Base-by-base conservation (phyloP, 2,888 invertebrate species). In the Lochmaea crataegi region DNA sequence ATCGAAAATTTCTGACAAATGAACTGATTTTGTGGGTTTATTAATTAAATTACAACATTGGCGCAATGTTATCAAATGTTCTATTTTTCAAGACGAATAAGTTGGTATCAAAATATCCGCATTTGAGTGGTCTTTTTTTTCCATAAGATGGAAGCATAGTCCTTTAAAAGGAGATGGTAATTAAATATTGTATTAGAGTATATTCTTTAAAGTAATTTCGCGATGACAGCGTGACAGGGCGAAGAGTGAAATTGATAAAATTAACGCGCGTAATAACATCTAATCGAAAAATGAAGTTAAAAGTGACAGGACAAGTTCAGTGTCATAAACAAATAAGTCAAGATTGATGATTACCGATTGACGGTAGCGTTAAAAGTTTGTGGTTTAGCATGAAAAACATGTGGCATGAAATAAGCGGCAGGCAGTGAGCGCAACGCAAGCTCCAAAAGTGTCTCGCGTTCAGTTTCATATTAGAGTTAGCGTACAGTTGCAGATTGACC, bases 401-500 rank as follows among this genome's bases (percentile, higher is more conserved):
- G 82, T 83, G 82, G 82, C 77, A 81, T 79, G 72, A 64, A 68
- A 65, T 73, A 71, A 70, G 77, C 81, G 81, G 64, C 45, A 57
- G 56, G 63, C 56, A 38, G 26, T 53, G 81, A 81, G 84, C 85
- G 84, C 84, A 84, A 83, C 82, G 79, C 77, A 78, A 77, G 80
- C 79, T 80, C 77, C 77, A 79, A 79, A 79, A 79, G 74, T 77
- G 77, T 79, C 80, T 80, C 79, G 78, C 77, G 75, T 76, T 78
- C 78, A 76, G 80, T 79, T 78, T 79, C 80, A 77, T 74, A 76
- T 79, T 78, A 75, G 77, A 75, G 78, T 78, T 78, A 75, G 79
- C 81, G 82, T 81, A 83, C 84, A 85, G 84, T 85, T 84, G 83
- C 83, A 84, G 84, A 80, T 83, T 79, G 79, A 82, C 79, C 80